phyloP scores from a whole-genome alignment of 2,797 vertebrate genomes.

The Urophycis tenuis region DNA sequence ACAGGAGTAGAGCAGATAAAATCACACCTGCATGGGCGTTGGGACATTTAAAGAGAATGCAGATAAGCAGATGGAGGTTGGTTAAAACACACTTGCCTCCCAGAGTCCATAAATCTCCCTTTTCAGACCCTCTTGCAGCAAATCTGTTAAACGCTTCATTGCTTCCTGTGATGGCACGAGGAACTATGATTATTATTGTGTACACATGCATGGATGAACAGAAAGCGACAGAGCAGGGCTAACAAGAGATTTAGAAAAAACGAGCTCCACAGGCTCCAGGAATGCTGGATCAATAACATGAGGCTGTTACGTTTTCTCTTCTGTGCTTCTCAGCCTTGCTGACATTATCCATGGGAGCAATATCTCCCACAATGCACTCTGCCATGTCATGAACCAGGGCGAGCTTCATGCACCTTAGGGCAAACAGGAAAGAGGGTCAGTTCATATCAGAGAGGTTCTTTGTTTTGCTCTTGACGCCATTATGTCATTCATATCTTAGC shows the following conservation, averaged over 20 bases:
- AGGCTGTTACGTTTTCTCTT: slow-evolving; percentile 77
- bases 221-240: neutral
- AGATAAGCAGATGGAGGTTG: too few relatives aligned
- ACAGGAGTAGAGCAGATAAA: neutral
- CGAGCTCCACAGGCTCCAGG: neutral
- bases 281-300: neutral
- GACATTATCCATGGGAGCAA: slow-evolving; percentile 91
- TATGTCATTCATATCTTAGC: neutral
- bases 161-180: slow-evolving; percentile 72
- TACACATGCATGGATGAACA: neutral
- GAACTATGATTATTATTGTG: neutral
- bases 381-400: slow-evolving; percentile 97
- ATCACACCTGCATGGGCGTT: neutral
- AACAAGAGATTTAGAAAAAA: neutral
- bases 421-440: neutral
- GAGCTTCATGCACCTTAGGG: slow-evolving; percentile 85
- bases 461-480: neutral
- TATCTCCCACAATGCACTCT: slow-evolving; percentile 97
- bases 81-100: slow-evolving; percentile 72
- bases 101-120: slow-evolving; percentile 88
- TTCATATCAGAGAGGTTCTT: neutral
- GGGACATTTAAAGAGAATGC: neutral
- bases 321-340: slow-evolving; percentile 92
- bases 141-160: slow-evolving; percentile 79
- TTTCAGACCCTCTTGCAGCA: slow-evolving; percentile 76